phyloP scores from a whole-genome alignment of 2,888 invertebrate genomes.

The Ennomos quercinarius region DNA sequence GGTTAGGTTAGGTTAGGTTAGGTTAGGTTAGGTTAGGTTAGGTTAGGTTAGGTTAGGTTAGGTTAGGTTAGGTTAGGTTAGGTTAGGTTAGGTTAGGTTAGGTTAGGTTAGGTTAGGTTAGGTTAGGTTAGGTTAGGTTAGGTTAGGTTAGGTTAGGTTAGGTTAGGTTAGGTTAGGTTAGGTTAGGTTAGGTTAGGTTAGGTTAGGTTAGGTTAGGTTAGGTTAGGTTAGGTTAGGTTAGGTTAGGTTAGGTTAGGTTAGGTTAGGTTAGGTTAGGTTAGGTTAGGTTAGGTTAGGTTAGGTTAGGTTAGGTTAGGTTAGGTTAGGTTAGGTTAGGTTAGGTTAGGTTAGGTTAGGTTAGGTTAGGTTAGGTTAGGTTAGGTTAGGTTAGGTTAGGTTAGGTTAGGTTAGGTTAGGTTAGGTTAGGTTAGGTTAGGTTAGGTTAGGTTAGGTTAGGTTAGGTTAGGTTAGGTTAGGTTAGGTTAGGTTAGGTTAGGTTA shows the following conservation, averaged over 20 bases:
- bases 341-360: slow-evolving; percentile 18
- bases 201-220: slow-evolving; percentile 18
- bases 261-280: slow-evolving; percentile 17
- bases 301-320: slow-evolving; percentile 18
- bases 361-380: slow-evolving; percentile 18
- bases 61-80: slow-evolving; percentile 26
- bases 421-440: slow-evolving; percentile 17
- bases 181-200: slow-evolving; percentile 17
- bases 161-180: slow-evolving; percentile 19
- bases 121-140: slow-evolving; percentile 20
- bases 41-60: slow-evolving; percentile 24
- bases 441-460: slow-evolving; percentile 17
- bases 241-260: slow-evolving; percentile 17
- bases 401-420: slow-evolving; percentile 11
- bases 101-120: slow-evolving; percentile 16
- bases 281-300: slow-evolving; percentile 17
- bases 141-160: slow-evolving; percentile 24
- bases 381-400: slow-evolving; percentile 19
- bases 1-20: slow-evolving; percentile 19
- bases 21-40: slow-evolving; percentile 24
- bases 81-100: slow-evolving; percentile 19
- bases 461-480: slow-evolving; percentile 17
- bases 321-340: slow-evolving; percentile 27
- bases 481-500: slow-evolving; percentile 15
- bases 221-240: slow-evolving; percentile 18